Base-by-base conservation (phyloP, 2,113 vertebrate species). In the Silurus glanis region DNA sequence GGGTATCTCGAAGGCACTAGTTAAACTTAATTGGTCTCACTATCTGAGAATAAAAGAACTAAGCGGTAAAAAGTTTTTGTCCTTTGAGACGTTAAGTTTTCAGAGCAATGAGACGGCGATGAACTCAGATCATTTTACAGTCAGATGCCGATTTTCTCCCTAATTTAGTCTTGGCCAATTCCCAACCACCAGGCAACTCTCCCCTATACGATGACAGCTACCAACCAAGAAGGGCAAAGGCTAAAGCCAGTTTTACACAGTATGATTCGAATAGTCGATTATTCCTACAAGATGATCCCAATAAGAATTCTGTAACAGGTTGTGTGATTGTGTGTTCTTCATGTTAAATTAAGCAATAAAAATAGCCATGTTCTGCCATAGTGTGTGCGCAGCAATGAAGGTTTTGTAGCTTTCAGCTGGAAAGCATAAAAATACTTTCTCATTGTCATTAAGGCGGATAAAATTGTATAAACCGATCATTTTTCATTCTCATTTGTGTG, bases 51-150 rank as follows among this genome's bases (percentile, higher is more conserved):
- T 80, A 19, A 87, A 85, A 85, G 83, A 83, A 85, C 87, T 89
- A 37, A 90, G 88, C 86, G 56, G 56, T 88, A 85, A 28, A 82
- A 78, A 69, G 69, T 71, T 82, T 51, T 64, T 83, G 74, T 83
- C 88, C 84, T 82, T 83, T 87, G 91, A 89, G 88, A 90, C 90
- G 91, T 90, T 83, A 89, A 90, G 87, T 86, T 89, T 87, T 85
- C 83, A 71, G 87, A 90, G 91, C 93, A 92, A 92, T 92, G 89
- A 92, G 89, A 89, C 92, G 89, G 92, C 90, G 88, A 79, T 85
- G 69, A 88, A 85, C 85, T 89, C 82, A 89, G 86, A 91, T 89
- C 72, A 91, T 91, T 90, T 92, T 88, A 88, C 86, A 88, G 85
- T 86, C 28, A 64, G 67, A 61, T 79, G 51, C 76, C 10, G 13